Conservation (phyloP, 1,140 invertebrate species). For the Campoletis sonorensis region DNA sequence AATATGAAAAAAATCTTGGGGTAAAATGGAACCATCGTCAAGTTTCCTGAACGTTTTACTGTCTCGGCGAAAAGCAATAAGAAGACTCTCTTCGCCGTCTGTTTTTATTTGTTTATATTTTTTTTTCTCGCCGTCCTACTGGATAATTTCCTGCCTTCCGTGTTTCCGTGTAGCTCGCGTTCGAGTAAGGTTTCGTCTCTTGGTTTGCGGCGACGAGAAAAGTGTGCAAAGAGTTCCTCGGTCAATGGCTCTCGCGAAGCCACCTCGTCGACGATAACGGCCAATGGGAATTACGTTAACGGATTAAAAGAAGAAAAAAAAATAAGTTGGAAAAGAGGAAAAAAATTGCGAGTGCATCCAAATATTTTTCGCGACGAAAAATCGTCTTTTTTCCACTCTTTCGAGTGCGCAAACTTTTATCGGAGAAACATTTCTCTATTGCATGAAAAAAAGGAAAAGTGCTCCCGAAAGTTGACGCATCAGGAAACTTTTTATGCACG, state of each 20-base stretch:
- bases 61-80: background rate
- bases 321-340: background rate
- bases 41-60: background rate
- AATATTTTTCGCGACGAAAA: no score
- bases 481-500: no score
- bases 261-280: background rate
- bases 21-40: no score
- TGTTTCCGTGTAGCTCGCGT: background rate
- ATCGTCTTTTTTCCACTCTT: no score
- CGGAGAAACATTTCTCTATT: no score
- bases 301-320: background rate
- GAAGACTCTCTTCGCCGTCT: background rate
- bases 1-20: no score
- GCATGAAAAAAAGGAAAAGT: no score
- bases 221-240: slow-evolving; percentile 10
- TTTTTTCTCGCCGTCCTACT: background rate
- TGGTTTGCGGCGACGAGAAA: background rate
- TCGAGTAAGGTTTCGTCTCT: slow-evolving; percentile 1
- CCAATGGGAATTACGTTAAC: background rate
- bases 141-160: slow-evolving; percentile 1
- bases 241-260: slow-evolving; percentile 5
- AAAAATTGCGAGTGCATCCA: background rate
- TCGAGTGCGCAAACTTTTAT: no score
- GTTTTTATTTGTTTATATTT: background rate
- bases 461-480: no score